Base-by-base conservation (phyloP, 2,888 invertebrate genomes). In the Leucophenga maculata region DNA sequence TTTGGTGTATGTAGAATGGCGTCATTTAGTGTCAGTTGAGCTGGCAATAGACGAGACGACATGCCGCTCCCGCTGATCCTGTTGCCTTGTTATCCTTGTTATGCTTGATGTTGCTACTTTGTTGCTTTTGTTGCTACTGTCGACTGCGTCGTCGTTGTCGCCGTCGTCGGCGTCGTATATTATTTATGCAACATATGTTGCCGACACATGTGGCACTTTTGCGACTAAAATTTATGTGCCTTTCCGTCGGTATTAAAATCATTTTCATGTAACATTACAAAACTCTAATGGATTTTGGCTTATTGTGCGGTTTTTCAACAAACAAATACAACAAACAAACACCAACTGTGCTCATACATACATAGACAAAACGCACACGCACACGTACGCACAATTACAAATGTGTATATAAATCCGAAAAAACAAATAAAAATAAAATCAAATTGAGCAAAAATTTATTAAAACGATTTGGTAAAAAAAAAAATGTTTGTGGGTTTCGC, bases 181-280 rank as follows among this genome's bases (percentile, higher is more conserved):
- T 48, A 48, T 64, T 64, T 48, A 64, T 64, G 46, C 62, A 64
- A 48, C 65, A 39, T 65, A 59, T 67, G 67, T 31, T 57, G 57
- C 46, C 59, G 59, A 67, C 67, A 67, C 57, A 67, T 67, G 67
- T 67, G 67, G 67, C 57, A 44, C 46, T 44, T 66, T 67, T 48
- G 57, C 57, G 46, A 66, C 67, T 64, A 44, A 50, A 52, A 68
- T 68, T 68, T 68, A 60, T 68, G 60, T 52, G 67, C 60, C 31
- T 60, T 50, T 55, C 39, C 20, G 66, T 32, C 50, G 50, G 67
- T 68, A 68, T 68, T 68, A 60, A 68, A 68, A 68, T 68, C 60
- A 68, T 68, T 68, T 68, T 68, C 67, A 68, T 68, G 67, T 68
- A 31, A 60, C 67, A 60, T 68, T 55, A 48, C 62, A 64, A 64